These are phyloP conservation scores for Apostichopus californicus DNA, from an alignment of 35 echinoderm and acorn worm genomes.

Conservation along the genomic window DNA sequence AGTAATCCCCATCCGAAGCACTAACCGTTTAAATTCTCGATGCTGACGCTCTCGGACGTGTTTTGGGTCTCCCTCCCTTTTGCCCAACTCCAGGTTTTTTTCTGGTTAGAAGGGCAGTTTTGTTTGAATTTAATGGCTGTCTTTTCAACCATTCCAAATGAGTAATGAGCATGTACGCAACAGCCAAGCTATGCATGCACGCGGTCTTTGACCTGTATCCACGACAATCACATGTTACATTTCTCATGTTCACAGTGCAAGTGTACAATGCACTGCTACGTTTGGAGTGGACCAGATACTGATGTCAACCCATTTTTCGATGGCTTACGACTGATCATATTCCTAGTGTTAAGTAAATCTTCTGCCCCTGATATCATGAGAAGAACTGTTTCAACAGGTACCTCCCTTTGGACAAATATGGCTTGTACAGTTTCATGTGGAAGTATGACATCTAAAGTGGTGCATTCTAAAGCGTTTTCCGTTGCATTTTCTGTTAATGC, in stretches of 20 bases:
- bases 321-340: background rate
- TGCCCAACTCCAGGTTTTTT: slow-evolving; percentile 8
- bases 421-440: background rate
- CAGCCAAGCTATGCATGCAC: slow-evolving; percentile 4
- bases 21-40: background rate
- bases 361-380: slow-evolving; percentile 18
- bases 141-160: slow-evolving; percentile 21
- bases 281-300: slow-evolving; percentile 24
- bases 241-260: slow-evolving; percentile 2
- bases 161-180: background rate
- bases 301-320: background rate
- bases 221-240: slow-evolving; percentile 40
- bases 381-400: background rate
- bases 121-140: slow-evolving; percentile 3
- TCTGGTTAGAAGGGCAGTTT: background rate
- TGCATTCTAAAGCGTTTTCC: background rate
- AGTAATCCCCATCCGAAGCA: background rate
- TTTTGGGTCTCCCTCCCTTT: slow-evolving; percentile 21
- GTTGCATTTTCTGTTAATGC: background rate
- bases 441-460: slow-evolving; percentile 17
- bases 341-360: background rate
- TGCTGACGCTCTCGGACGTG: background rate
- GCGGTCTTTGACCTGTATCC: slow-evolving; percentile 7
- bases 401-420: background rate
- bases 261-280: background rate